phyloP scores from a whole-genome alignment of 2,113 vertebrate species.

The Pardalotus punctatus region DNA sequence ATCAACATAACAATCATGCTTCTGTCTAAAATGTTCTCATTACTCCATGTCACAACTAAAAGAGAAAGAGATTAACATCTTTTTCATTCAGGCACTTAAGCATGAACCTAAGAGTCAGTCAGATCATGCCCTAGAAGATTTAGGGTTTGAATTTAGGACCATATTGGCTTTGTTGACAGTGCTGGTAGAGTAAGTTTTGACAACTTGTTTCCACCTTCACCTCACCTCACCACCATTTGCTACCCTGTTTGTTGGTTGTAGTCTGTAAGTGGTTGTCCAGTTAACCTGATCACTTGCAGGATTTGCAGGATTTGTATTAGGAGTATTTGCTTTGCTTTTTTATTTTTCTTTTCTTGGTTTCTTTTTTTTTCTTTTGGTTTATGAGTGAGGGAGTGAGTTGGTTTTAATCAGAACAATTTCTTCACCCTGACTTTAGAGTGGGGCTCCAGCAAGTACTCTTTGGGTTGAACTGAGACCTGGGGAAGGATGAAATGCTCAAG shows the following conservation, averaged over 20 bases:
- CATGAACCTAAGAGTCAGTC: background rate
- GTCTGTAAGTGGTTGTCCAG: background rate
- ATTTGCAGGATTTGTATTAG: background rate
- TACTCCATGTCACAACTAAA: background rate
- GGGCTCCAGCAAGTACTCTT: background rate
- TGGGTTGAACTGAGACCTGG: background rate
- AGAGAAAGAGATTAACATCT: background rate
- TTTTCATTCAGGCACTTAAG: background rate
- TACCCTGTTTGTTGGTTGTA: background rate
- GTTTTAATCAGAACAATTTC: background rate
- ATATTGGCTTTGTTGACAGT: background rate
- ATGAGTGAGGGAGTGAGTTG: background rate
- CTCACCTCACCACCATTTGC: background rate
- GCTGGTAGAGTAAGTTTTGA: background rate
- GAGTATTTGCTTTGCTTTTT: background rate
- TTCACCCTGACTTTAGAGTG: background rate
- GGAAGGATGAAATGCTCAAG: background rate
- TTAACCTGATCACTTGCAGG: background rate
- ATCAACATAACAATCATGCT: slow-evolving; percentile 48
- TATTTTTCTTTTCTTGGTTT: background rate
- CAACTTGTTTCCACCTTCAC: background rate
- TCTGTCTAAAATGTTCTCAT: slow-evolving; percentile 43
- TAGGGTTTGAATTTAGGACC: background rate
- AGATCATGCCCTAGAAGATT: background rate
- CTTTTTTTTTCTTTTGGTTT: too few species aligned